A percentile compares a stretch with the other conserved stretches of the same genome.
These are phyloP conservation scores for Entosphenus tridentatus DNA, from an alignment of 2,113 vertebrate genomes.

Conservation along the genomic window DNA sequence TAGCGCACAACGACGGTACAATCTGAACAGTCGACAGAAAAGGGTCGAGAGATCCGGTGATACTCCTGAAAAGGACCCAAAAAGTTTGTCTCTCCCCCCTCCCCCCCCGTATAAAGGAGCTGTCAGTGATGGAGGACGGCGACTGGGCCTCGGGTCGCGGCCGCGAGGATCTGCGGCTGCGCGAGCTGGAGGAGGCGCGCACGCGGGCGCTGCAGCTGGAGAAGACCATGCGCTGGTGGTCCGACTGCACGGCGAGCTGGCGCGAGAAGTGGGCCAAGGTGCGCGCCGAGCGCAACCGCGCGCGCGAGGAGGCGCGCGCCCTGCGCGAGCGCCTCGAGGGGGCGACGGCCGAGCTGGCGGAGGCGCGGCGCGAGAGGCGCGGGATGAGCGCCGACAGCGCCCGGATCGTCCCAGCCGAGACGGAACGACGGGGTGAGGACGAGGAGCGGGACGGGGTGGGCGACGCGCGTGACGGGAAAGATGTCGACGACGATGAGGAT, in stretches of 20 bases:
- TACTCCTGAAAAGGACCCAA: no score
- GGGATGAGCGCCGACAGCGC: constrained; percentile 47
- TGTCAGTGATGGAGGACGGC: no score
- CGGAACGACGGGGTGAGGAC: no score
- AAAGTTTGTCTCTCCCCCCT: no score
- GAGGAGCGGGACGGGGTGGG: no score
- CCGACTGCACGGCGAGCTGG: constrained; percentile 93
- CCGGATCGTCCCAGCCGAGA: constrained; percentile 17
- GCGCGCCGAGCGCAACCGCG: constrained; percentile 58
- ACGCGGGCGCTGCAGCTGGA: constrained; percentile 83
- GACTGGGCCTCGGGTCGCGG: constrained; percentile 34
- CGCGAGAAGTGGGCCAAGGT: constrained; percentile 32
- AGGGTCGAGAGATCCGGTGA: no score
- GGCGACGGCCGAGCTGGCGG: constrained; percentile 56
- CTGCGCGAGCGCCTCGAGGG: constrained; percentile 60
- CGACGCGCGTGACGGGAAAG: no score
- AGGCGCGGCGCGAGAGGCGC: constrained; percentile 43
- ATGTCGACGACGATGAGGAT: no score
- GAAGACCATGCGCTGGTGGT: constrained; percentile 99
- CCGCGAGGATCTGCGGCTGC: constrained; percentile 17
- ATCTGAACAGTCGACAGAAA: no score
- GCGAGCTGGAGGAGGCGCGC: constrained; percentile 68
- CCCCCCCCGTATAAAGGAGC: no score
- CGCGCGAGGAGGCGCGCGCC: constrained; percentile 66
- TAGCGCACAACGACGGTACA: no score